Percentiles rank a stretch among this genome's conserved stretches.
These are phyloP conservation scores for Drosophila falleni DNA, from an alignment of 2,888 invertebrate genomes.

Conservation along the genomic window DNA sequence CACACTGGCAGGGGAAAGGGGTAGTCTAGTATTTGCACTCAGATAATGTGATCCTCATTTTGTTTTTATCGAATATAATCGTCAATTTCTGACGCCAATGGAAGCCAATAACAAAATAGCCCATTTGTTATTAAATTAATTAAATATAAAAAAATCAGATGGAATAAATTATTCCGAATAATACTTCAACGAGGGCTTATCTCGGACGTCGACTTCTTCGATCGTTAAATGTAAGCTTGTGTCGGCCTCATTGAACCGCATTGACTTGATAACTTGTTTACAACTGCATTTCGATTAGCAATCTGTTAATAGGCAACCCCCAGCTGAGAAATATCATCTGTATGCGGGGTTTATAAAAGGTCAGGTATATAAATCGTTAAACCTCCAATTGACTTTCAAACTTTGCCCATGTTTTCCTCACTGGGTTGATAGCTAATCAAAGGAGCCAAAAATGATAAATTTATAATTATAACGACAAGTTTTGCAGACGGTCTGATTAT, in stretches of 20 bases:
- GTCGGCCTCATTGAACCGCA: constrained; percentile 26
- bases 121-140: background rate
- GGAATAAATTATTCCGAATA: no score
- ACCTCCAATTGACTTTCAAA: constrained; percentile 68
- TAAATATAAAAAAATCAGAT: background rate
- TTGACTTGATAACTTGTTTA: constrained; percentile 58
- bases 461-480: constrained; percentile 27
- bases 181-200: constrained; percentile 18
- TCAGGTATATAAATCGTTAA: constrained; percentile 20
- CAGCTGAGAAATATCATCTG: background rate
- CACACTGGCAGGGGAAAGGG: background rate
- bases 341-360: constrained; percentile 3
- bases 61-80: background rate
- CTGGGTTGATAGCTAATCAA: constrained; percentile 38
- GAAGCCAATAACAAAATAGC: background rate
- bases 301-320: constrained; percentile 16
- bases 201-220: constrained; percentile 1
- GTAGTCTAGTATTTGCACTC: constrained; percentile 1
- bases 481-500: constrained; percentile 14
- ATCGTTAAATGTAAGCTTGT: constrained; percentile 12
- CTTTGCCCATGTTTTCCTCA: constrained; percentile 31
- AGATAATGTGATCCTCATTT: background rate
- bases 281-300: constrained; percentile 55
- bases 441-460: constrained; percentile 30
- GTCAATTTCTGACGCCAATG: background rate